Evolutionary conservation across 1,140 invertebrate genomes (phyloP), one percentile per base, ranked within the genome.

Genomic region (Drosophila tropicalis): DNA sequence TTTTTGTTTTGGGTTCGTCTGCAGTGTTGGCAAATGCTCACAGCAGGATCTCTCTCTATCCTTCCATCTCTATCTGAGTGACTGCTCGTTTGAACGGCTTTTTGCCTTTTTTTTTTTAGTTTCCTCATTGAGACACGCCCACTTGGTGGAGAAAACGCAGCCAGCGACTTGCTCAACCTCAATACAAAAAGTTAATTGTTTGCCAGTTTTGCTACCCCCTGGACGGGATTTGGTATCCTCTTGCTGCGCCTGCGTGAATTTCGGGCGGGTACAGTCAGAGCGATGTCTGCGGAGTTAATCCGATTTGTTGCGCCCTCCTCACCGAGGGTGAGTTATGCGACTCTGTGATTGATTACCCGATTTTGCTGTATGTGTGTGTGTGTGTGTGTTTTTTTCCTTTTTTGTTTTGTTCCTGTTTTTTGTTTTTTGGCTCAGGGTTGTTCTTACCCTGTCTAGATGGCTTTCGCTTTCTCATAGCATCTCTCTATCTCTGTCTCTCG

Each of bases 341-440:
- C 70, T 66, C 81, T 89, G 85, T 89, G 84, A 89, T 89, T 89
- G 84, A 89, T 89, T 89, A 81, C 84, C 84, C 77, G 64, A 81
- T 81, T 79, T 75, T 40, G 34, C n/a, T 44, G 6, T 44, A 7
- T 15, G 17, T 51, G 1, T 29, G 3, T 51, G 66, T 67, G 6
- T 47, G 15, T 47, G 29, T 19, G 44, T 47, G 6, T 47, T 15
- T 7, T 15, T 47, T 44, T 15, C 4, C 13, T 19, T 47, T 47
- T 19, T 47, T 47, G 6, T 47, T 47, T 47, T 47, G 44, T 7
- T 47, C 15, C 2, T 7, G 17, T 9, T 36, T 47, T 47, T 47
- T 29, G 5, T 36, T 47, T 47, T 47, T 47, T 19, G 15, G 44
- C 51, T 60, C 73, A 41, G 72, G 73, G 72, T 76, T 67, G 74